Conservation (phyloP, 2,888 invertebrate species). For the Augiades crinisus region DNA sequence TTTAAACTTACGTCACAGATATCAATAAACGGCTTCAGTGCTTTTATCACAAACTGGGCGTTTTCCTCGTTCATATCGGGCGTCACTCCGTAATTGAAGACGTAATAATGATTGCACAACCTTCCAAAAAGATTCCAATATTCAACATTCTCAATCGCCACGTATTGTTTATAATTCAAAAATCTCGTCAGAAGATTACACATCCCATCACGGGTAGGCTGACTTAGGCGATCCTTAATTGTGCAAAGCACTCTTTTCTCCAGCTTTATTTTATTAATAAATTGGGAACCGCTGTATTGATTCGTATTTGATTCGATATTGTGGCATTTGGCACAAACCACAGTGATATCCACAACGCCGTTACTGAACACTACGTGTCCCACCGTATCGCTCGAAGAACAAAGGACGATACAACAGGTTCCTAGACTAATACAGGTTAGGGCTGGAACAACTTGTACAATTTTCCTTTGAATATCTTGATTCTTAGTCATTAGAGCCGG, state of each 20-base stretch:
- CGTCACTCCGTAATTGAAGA: slow-evolving; percentile 54
- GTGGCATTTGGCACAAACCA: slow-evolving; percentile 62
- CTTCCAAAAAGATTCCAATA: slow-evolving; percentile 55
- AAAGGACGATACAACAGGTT: slow-evolving; percentile 43
- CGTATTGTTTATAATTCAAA: slow-evolving; percentile 57
- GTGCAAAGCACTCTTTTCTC: slow-evolving; percentile 42
- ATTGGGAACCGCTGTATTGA: slow-evolving; percentile 32
- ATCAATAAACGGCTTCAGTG: slow-evolving; percentile 52
- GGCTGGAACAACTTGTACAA: slow-evolving; percentile 48
- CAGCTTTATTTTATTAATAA: slow-evolving; percentile 34
- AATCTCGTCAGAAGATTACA: slow-evolving; percentile 60
- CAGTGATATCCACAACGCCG: slow-evolving; percentile 41
- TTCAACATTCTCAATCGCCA: slow-evolving; percentile 44
- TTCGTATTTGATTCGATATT: slow-evolving; percentile 30
- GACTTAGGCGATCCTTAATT: slow-evolving; percentile 36
- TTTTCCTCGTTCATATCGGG: slow-evolving; percentile 52
- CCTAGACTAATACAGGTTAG: slow-evolving; percentile 63
- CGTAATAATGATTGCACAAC: slow-evolving; percentile 62
- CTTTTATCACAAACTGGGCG: slow-evolving; percentile 48
- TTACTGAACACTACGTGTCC: slow-evolving; percentile 52
- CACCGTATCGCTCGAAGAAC: slow-evolving; percentile 30
- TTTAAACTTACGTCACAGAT: slow-evolving; percentile 14
- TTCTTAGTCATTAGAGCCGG: slow-evolving; percentile 63
- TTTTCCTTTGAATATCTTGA: slow-evolving; percentile 45
- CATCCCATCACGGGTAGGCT: slow-evolving; percentile 44